Percentiles rank a stretch among this genome's conserved stretches.
These are phyloP conservation scores for Acomys russatus DNA, from an alignment of 2,797 vertebrate species.

Conservation along the genomic window DNA sequence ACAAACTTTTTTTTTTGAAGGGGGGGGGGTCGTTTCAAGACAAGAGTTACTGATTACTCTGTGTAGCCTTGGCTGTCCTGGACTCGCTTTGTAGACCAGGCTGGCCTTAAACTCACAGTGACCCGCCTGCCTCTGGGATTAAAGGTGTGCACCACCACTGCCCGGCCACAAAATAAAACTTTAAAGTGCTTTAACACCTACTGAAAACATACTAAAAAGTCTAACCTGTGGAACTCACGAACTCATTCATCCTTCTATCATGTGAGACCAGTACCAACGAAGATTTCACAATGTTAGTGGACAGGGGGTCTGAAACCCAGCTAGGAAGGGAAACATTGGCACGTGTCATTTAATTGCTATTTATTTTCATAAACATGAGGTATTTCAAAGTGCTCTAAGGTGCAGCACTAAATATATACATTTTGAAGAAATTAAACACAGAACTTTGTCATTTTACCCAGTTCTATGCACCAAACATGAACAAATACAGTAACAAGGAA, in stretches of 20 bases:
- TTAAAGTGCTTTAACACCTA: background rate
- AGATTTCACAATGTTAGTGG: background rate
- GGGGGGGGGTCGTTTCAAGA: too few species aligned
- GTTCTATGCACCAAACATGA: slow-evolving; percentile 99
- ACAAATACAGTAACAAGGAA: slow-evolving; percentile 98
- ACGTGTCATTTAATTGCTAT: slow-evolving; percentile 93
- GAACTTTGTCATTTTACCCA: slow-evolving; percentile 95
- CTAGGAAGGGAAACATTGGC: slow-evolving; percentile 30
- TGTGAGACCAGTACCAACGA: background rate
- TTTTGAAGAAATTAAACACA: slow-evolving; percentile 93
- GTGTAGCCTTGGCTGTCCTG: too few species aligned
- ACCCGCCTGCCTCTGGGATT: too few species aligned
- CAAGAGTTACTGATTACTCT: too few species aligned
- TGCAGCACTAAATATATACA: slow-evolving; percentile 99
- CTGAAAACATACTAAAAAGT: background rate
- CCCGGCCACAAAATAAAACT: too few species aligned
- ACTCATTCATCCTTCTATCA: background rate
- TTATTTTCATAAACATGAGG: slow-evolving; percentile 99
- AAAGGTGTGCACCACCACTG: too few species aligned
- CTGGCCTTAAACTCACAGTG: too few species aligned
- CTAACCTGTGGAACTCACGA: background rate
- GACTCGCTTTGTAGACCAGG: too few species aligned
- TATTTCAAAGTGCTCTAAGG: slow-evolving; percentile 99
- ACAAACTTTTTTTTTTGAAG: too few species aligned
- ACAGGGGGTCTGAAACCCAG: background rate